phyloP scores from a whole-genome alignment of 2,113 vertebrate genomes.

The Oreochromis aureus region DNA sequence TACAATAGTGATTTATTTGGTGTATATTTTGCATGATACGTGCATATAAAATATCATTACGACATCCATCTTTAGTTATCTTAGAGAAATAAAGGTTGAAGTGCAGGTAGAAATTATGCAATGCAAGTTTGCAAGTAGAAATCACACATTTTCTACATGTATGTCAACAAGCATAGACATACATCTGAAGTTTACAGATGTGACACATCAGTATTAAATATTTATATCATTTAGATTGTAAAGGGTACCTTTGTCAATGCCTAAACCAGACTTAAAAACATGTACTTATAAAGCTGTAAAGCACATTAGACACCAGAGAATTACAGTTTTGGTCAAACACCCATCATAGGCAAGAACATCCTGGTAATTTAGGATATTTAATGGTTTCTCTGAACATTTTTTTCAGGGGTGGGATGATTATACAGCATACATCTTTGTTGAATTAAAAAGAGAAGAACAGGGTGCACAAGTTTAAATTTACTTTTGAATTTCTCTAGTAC shows the following conservation, averaged over 20 bases:
- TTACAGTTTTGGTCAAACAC: neutral
- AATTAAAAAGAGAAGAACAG: neutral
- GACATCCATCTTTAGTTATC: constrained; percentile 41
- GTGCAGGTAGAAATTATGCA: constrained; percentile 19
- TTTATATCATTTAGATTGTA: neutral
- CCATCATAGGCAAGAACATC: neutral
- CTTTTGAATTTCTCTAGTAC: neutral
- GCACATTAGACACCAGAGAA: neutral
- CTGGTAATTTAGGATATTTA: neutral
- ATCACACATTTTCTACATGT: constrained; percentile 37
- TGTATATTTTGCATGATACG: neutral
- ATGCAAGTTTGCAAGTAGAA: neutral
- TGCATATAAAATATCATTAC: constrained; percentile 1
- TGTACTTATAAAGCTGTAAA: neutral
- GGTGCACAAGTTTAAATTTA: neutral
- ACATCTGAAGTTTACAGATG: neutral
- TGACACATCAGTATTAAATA: neutral
- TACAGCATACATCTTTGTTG: neutral
- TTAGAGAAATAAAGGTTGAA: constrained; percentile 32
- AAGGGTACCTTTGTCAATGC: neutral
- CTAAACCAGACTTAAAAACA: neutral
- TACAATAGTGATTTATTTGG: constrained; percentile 4
- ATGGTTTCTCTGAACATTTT: neutral
- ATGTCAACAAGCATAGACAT: constrained; percentile 26
- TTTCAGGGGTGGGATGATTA: neutral